These are phyloP conservation scores for Pristiophorus japonicus DNA, from an alignment of 2,113 vertebrate genomes.

Conservation along the genomic window DNA sequence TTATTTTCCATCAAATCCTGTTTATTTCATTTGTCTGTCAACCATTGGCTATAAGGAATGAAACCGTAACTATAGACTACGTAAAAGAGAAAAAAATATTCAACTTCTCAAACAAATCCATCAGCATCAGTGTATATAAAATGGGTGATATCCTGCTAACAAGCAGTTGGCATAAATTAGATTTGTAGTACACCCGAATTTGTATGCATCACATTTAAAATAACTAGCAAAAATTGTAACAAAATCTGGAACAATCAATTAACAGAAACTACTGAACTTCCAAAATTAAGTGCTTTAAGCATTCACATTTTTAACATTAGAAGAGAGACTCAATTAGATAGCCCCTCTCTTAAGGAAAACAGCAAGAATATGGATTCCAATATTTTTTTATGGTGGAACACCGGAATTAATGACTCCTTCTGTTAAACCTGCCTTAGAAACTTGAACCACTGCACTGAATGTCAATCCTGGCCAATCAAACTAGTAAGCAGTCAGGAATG, in stretches of 20 bases:
- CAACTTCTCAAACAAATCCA: neutral
- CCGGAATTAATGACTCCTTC: neutral
- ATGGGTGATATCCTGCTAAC: neutral
- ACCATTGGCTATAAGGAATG: neutral
- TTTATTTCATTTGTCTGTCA: neutral
- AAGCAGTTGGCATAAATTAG: constrained; percentile 15
- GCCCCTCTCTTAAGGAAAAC: constrained; percentile 21
- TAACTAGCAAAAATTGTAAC: constrained; percentile 30
- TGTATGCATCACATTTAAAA: constrained; percentile 8
- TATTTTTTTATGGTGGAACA: neutral
- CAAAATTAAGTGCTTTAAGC: constrained; percentile 18
- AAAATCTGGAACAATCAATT: constrained; percentile 21
- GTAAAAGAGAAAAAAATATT: neutral
- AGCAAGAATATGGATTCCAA: constrained; percentile 8
- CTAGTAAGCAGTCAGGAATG: neutral
- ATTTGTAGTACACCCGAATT: neutral
- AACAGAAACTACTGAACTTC: constrained; percentile 23
- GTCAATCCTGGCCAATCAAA: neutral
- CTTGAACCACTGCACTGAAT: neutral
- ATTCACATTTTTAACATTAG: constrained; percentile 27
- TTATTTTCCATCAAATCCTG: constrained; percentile 18
- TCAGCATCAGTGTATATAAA: neutral
- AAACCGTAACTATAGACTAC: neutral
- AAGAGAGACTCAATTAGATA: constrained; percentile 19
- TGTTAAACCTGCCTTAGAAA: neutral